phyloP scores from a whole-genome alignment of 1,140 invertebrate genomes.

The Leucophenga varia region DNA sequence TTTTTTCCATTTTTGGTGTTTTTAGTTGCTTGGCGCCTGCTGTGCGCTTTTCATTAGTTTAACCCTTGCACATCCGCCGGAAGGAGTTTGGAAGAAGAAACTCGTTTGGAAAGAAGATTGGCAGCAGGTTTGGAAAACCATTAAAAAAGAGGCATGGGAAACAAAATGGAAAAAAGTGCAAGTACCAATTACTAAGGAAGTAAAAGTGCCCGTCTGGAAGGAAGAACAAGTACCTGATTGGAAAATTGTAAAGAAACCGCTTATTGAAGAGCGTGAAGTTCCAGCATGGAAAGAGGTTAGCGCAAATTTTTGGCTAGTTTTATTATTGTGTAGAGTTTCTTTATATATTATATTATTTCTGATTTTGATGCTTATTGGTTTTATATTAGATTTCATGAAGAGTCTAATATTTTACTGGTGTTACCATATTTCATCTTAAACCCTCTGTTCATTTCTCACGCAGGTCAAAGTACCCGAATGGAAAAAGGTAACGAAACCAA shows the following conservation, averaged over 20 bases:
- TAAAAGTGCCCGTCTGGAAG: slow-evolving; percentile 66
- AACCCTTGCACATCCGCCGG: slow-evolving; percentile 59
- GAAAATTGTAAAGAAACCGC: slow-evolving; percentile 65
- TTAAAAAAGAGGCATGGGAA: slow-evolving; percentile 72
- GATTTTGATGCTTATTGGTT: neutral
- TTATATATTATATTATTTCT: no score
- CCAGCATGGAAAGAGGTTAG: slow-evolving; percentile 57
- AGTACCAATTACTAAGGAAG: slow-evolving; percentile 67
- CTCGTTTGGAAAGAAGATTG: slow-evolving; percentile 74
- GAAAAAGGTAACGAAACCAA: slow-evolving; percentile 65
- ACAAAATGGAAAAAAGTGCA: slow-evolving; percentile 63
- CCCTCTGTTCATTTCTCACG: no score
- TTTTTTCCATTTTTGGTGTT: slow-evolving; percentile 7
- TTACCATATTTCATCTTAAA: no score
- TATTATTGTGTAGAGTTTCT: slow-evolving; percentile 50
- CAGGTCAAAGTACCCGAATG: slow-evolving; percentile 61
- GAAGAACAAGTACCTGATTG: slow-evolving; percentile 63
- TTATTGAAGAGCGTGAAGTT: slow-evolving; percentile 57
- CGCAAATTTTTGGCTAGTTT: no score
- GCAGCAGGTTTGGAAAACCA: slow-evolving; percentile 70
- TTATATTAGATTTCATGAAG: slow-evolving; percentile 34
- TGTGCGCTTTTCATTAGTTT: slow-evolving; percentile 50
- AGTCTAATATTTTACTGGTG: no score
- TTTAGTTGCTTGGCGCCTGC: slow-evolving; percentile 50
- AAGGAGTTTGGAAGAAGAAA: slow-evolving; percentile 73